Conservation (phyloP, 2,113 vertebrate genomes). For the Cyphomyrus discorhynchus region DNA sequence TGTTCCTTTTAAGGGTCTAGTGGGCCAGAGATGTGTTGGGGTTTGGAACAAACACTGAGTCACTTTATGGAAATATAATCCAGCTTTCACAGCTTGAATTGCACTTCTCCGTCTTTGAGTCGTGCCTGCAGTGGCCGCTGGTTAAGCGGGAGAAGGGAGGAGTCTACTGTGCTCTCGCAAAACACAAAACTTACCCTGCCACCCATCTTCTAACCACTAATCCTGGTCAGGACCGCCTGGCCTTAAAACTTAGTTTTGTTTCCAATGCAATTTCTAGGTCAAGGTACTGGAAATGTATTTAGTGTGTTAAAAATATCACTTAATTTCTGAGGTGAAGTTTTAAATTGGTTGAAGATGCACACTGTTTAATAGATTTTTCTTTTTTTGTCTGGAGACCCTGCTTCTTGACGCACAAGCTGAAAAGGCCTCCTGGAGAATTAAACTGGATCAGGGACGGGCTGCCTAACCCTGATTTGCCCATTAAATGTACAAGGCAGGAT, state of each 20-base stretch:
- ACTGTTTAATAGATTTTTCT: conserved; percentile 42
- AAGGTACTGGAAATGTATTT: conserved; percentile 42
- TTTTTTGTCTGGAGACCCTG: conserved; percentile 36
- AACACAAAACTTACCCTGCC: neutral
- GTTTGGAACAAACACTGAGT: neutral
- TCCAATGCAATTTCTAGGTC: conserved; percentile 19
- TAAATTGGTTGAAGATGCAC: conserved; percentile 39
- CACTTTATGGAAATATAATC: neutral
- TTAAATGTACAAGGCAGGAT: conserved; percentile 39
- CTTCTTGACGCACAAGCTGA: conserved; percentile 38
- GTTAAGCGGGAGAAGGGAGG: neutral
- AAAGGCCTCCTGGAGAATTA: conserved; percentile 40
- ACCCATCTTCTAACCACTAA: neutral
- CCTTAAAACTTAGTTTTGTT: neutral
- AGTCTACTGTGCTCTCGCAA: neutral
- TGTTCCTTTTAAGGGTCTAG: neutral
- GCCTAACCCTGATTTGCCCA: conserved; percentile 44
- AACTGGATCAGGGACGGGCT: conserved; percentile 53
- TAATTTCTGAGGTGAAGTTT: conserved; percentile 37
- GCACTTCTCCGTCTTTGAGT: neutral
- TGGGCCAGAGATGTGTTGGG: neutral
- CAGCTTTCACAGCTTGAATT: neutral
- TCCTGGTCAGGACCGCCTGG: neutral
- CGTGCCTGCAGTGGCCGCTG: neutral
- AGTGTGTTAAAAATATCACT: conserved; percentile 47